These are phyloP conservation scores for Bubo scandiacus DNA, from an alignment of 2,113 vertebrate genomes.

Conservation along the genomic window DNA sequence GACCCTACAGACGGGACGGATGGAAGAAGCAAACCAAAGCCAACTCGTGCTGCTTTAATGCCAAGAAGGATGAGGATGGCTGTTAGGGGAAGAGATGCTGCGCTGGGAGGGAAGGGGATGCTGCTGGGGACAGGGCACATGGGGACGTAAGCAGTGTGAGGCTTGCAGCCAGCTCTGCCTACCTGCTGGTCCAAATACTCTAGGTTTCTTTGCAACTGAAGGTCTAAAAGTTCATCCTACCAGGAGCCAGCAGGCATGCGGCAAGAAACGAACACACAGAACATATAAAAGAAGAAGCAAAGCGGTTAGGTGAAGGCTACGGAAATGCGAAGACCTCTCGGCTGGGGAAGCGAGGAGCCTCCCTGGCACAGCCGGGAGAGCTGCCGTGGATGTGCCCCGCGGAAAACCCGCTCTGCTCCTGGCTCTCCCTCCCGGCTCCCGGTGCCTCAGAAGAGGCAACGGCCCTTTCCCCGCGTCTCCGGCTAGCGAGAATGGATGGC, in stretches of 20 bases:
- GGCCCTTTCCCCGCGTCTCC: neutral
- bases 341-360: neutral
- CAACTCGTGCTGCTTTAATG: neutral
- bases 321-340: neutral
- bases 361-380: neutral
- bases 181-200: slow-evolving; percentile 99
- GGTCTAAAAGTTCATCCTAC: slow-evolving; percentile 98
- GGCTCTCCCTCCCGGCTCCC: neutral
- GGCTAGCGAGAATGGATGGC: slow-evolving; percentile 6
- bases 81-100: slow-evolving; percentile 19
- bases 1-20: neutral
- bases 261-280: slow-evolving; percentile 76
- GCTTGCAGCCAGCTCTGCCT: slow-evolving; percentile 77
- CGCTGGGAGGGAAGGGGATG: neutral
- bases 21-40: slow-evolving; percentile 55
- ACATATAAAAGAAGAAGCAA: slow-evolving; percentile 78
- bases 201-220: slow-evolving; percentile 98
- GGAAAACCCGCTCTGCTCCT: neutral
- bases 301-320: slow-evolving; percentile 76
- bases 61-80: slow-evolving; percentile 55
- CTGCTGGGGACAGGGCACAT: neutral
- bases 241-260: slow-evolving; percentile 76
- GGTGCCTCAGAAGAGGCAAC: neutral
- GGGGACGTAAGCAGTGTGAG: slow-evolving; percentile 3
- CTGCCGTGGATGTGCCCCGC: rapidly evolving